These are phyloP conservation scores for Cephus nigrinus DNA, from an alignment of 2,888 invertebrate species.

Conservation along the genomic window DNA sequence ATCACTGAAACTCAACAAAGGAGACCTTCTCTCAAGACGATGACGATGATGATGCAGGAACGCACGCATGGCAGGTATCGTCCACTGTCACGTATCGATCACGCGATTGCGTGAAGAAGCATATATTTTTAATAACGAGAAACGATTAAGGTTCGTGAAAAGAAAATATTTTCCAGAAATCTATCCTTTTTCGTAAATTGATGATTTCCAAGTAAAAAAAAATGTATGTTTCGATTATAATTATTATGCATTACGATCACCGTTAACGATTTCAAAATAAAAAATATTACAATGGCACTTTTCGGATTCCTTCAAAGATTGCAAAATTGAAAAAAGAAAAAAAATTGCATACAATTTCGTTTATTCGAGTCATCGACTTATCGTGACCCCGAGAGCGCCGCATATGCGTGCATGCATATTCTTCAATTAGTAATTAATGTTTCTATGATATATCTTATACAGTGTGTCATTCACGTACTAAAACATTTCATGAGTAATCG, in stretches of 20 bases:
- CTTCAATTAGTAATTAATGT: background rate
- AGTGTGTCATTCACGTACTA: background rate
- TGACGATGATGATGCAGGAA: background rate
- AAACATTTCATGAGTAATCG: background rate
- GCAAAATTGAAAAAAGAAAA: background rate
- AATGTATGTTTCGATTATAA: background rate
- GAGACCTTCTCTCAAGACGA: background rate
- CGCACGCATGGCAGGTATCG: background rate
- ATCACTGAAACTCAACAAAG: background rate
- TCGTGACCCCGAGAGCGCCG: background rate
- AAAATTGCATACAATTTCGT: background rate
- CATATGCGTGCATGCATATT: background rate
- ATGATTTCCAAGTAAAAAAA: background rate
- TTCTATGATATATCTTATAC: background rate
- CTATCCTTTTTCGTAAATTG: background rate
- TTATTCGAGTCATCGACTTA: background rate
- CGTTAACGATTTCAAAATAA: background rate
- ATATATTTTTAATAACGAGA: background rate
- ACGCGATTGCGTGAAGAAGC: constrained; percentile 4
- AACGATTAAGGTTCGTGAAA: background rate
- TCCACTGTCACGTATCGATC: background rate
- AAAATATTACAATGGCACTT: background rate
- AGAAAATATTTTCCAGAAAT: background rate
- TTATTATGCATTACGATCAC: too few relatives aligned
- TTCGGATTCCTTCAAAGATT: background rate